Evolutionary conservation across 2,113 vertebrate genomes (phyloP), one percentile per base, ranked within the genome.

Genomic region (Hipposideros armiger): DNA sequence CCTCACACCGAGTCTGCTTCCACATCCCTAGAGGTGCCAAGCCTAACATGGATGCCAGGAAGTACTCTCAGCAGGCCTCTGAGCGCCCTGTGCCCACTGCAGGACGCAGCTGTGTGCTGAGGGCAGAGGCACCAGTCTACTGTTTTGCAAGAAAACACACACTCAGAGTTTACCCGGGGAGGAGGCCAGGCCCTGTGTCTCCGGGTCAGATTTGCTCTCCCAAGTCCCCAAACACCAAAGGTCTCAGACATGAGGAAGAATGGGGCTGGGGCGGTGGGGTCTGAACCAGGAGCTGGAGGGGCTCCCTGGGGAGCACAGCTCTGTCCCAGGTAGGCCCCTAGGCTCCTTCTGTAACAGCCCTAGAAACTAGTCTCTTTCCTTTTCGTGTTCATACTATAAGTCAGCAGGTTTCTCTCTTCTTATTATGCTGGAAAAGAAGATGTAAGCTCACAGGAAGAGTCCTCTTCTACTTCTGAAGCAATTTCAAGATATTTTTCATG

Each of bases 81-180:
- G 36, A 87, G 30, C 15, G 50, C 17, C 4, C 0, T 0, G 0
- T 66, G 67, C 32, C 67, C 10, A 0, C 6, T 11, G 9, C 11
- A 50, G 52, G 42, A 36, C 1, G 2, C 4, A 7, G 16, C n/a
- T 13, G 17, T 26, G 54, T 4, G 76, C 19, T 42, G 1, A 54
- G 10, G 28, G 36, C 5, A 2, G 28, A 0, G 4, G 40, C n/a
- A n/a, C 62, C 14, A 20, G 10, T 54, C 67, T 40, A 26, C 22
- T 8, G 45, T 10, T 28, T 80, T 66, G 58, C 81, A 7, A 45
- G 13, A 70, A 36, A 58, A 70, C n/a, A 52, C 19, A 14, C 0
- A 17, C 20, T 74, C 26, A 36, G 4, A 62, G 9, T 32, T 9
- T 32, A 17, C 66, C 32, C 73, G 0, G 8, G 24, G 8, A 62